A percentile compares a stretch with the other conserved stretches of the same genome.
These are phyloP conservation scores for Agriotes lineatus DNA, from an alignment of 2,888 invertebrate genomes.

Conservation along the genomic window DNA sequence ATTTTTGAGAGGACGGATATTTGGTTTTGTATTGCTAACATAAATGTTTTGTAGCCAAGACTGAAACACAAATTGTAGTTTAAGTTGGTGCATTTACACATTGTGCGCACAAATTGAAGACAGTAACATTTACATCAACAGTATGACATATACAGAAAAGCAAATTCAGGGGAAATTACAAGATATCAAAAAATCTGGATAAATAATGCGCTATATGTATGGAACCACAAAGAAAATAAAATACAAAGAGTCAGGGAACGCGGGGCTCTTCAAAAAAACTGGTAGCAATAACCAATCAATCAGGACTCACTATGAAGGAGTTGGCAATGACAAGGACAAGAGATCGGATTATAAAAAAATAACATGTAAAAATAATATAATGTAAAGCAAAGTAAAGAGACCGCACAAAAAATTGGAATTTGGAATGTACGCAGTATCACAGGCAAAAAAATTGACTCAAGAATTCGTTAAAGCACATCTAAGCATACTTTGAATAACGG, in stretches of 20 bases:
- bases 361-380: not conserved
- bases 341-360: not conserved
- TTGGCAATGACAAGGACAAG: not conserved
- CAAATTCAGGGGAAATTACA: too few species aligned
- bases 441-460: not conserved
- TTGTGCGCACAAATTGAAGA: too few species aligned
- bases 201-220: too few species aligned
- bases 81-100: too few species aligned
- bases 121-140: too few species aligned
- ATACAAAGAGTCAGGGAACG: too few species aligned
- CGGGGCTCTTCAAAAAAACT: too few species aligned
- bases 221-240: too few species aligned
- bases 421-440: not conserved
- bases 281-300: not conserved
- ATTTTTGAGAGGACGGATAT: slow-evolving; percentile 79
- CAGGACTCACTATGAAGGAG: not conserved
- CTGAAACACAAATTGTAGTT: slow-evolving; percentile 67
- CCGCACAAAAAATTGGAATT: not conserved
- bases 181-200: too few species aligned
- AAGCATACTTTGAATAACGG: not conserved
- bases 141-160: too few species aligned
- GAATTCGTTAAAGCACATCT: not conserved
- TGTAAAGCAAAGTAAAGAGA: not conserved
- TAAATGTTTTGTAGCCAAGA: slow-evolving; percentile 85
- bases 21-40: slow-evolving; percentile 86